Percentiles rank a stretch among this genome's conserved stretches.
Conservation (phyloP, 2,797 vertebrate genomes). For the Ambastaia sidthimunki region DNA sequence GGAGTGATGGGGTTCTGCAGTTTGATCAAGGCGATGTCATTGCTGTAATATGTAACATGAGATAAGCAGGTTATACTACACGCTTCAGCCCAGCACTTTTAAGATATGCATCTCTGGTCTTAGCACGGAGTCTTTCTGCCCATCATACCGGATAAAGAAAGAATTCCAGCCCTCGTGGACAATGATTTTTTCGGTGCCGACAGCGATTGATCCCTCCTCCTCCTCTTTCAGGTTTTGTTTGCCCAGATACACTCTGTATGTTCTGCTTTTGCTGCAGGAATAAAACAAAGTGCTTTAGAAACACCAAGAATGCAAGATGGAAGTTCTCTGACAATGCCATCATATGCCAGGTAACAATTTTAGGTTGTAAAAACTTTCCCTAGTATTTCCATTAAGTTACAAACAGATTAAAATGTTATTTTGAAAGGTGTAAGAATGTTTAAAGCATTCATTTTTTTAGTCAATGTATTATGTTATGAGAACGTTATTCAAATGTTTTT, state of each 20-base stretch:
- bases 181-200: slow-evolving; percentile 72
- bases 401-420: too few relatives aligned
- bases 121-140: background rate
- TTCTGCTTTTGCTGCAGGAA: slow-evolving; percentile 64
- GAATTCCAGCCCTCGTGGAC: slow-evolving; percentile 82
- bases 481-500: too few relatives aligned
- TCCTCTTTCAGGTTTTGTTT: slow-evolving; percentile 76
- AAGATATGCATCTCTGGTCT: background rate
- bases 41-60: slow-evolving; percentile 59
- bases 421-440: too few relatives aligned
- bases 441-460: too few relatives aligned
- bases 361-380: too few relatives aligned
- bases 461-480: too few relatives aligned
- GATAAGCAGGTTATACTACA: background rate
- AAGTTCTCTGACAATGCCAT: background rate
- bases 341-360: background rate
- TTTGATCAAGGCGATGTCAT: slow-evolving; percentile 91
- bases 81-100: background rate
- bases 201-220: slow-evolving; percentile 70
- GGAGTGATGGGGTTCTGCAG: slow-evolving; percentile 74
- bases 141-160: slow-evolving; percentile 73
- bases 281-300: background rate
- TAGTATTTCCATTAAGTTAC: too few relatives aligned
- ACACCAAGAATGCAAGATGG: background rate
- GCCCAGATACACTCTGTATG: slow-evolving; percentile 83